phyloP scores from a whole-genome alignment of 2,797 vertebrate species.

The Thalassophryne amazonica region DNA sequence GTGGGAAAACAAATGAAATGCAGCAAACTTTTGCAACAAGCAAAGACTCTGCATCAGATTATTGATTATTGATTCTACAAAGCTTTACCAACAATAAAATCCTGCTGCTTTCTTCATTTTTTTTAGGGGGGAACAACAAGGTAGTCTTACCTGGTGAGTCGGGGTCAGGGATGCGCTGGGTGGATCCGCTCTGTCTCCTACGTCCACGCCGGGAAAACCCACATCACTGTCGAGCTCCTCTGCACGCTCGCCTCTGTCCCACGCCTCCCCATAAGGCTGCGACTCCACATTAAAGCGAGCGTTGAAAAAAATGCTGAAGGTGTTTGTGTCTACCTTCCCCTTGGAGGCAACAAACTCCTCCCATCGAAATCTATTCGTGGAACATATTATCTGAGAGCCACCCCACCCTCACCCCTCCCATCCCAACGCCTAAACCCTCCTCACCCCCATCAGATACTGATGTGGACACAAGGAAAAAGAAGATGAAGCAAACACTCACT shows the following conservation, averaged over 20 bases:
- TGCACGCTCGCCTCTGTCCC: constrained; percentile 31
- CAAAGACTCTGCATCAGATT: too few species aligned
- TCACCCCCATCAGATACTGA: constrained; percentile 23
- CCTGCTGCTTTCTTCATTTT: background rate
- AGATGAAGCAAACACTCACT: too few species aligned
- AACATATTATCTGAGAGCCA: constrained; percentile 64
- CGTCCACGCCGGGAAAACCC: constrained; percentile 39
- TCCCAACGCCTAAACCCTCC: constrained; percentile 7
- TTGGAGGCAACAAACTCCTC: constrained; percentile 75
- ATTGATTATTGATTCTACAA: too few species aligned
- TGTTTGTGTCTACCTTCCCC: constrained; percentile 66
- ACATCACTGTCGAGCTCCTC: constrained; percentile 24
- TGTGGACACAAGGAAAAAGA: constrained; percentile 13
- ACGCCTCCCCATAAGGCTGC: constrained; percentile 47
- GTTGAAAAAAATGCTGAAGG: constrained; percentile 71
- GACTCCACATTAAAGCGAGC: constrained; percentile 50
- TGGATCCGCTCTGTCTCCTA: constrained; percentile 27
- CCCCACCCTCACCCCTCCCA: background rate
- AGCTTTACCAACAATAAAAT: too few species aligned
- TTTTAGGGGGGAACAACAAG: background rate
- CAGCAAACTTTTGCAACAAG: too few species aligned
- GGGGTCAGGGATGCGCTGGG: constrained; percentile 34
- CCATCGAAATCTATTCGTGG: constrained; percentile 74
- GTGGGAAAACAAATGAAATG: too few species aligned
- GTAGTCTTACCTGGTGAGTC: constrained; percentile 40